These are phyloP conservation scores for Rhagologus leucostigma DNA, from an alignment of 2,113 vertebrate genomes.

Conservation along the genomic window DNA sequence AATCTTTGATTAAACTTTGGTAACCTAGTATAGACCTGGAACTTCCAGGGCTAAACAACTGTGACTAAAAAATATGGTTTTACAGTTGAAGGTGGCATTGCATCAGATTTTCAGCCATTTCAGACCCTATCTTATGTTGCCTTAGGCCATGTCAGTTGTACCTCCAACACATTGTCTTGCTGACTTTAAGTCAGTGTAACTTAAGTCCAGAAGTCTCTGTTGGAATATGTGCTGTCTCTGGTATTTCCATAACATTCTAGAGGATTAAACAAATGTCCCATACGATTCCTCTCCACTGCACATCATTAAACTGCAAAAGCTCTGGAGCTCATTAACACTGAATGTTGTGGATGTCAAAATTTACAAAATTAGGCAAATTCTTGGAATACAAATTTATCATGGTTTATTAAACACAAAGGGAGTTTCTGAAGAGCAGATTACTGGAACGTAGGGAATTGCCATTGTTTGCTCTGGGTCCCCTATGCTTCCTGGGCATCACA, in stretches of 20 bases:
- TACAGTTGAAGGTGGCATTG: neutral
- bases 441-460: neutral
- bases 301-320: neutral
- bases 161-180: neutral
- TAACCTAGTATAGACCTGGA: neutral
- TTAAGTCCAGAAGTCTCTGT: neutral
- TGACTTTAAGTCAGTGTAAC: neutral
- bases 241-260: neutral
- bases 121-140: neutral
- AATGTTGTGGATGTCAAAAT: neutral
- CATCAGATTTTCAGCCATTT: neutral
- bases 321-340: neutral
- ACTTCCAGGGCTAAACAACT: neutral
- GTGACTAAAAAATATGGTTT: neutral
- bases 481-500: neutral
- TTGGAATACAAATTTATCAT: neutral
- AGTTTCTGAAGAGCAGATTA: neutral
- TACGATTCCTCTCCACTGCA: neutral
- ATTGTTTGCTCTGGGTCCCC: neutral
- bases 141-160: neutral
- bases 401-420: neutral
- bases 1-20: neutral
- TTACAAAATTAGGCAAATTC: neutral
- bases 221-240: neutral
- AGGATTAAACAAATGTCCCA: neutral